Evolutionary conservation across 2,888 invertebrate genomes (phyloP).

Genomic region (Cecidostiba fungosa): DNA sequence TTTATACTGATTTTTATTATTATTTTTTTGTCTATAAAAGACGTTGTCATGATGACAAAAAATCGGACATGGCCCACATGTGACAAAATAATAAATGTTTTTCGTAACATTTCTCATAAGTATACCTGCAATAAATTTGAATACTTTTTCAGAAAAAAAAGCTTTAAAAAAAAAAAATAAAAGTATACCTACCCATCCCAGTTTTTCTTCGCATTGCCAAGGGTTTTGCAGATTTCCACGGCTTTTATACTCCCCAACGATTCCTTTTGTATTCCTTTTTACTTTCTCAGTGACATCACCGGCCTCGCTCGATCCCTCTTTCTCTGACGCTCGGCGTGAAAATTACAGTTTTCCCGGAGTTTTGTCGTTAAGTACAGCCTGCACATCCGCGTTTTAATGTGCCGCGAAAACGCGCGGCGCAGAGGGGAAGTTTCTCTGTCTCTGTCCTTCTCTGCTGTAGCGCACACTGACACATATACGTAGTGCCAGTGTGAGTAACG

Average conservation of each 20-base stretch:
- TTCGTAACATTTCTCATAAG: too few relatives aligned
- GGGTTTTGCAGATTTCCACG: too few relatives aligned
- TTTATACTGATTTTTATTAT: too few relatives aligned
- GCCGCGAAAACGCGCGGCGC: conserved; percentile 20
- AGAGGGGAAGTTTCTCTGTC: conserved; percentile 9
- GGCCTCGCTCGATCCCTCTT: conserved; percentile 33
- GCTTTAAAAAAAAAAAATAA: too few relatives aligned
- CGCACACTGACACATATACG: not conserved
- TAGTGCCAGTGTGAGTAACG: conserved; percentile 45
- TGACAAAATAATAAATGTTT: too few relatives aligned
- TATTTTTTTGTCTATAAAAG: too few relatives aligned
- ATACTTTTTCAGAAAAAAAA: too few relatives aligned
- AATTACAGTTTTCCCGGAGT: conserved; percentile 78
- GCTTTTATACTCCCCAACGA: too few relatives aligned
- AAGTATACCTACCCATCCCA: too few relatives aligned
- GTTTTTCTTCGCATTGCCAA: not conserved
- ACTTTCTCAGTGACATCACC: not conserved
- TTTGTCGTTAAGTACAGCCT: conserved; percentile 79
- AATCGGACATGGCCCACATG: too few relatives aligned
- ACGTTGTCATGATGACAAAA: too few relatives aligned
- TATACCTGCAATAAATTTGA: too few relatives aligned
- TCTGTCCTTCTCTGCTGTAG: conserved; percentile 64
- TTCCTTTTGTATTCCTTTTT: not conserved
- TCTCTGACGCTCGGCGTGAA: conserved; percentile 70
- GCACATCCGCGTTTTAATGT: conserved; percentile 78